Evolutionary conservation across 1,140 invertebrate genomes (phyloP).

Genomic region (Polypedilum vanderplanki): DNA sequence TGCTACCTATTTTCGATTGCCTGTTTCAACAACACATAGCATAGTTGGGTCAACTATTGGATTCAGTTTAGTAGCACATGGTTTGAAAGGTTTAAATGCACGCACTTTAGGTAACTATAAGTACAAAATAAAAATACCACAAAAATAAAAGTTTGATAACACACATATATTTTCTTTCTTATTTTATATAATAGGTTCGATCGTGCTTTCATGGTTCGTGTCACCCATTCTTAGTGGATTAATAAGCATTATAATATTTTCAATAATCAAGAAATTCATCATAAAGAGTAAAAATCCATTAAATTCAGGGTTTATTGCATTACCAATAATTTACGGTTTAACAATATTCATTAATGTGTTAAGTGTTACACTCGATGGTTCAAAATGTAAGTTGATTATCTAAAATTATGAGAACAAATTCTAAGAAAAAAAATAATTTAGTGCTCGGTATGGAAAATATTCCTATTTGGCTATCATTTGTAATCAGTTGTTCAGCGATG

Average conservation of each 20-base stretch:
- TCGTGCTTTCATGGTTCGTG: slow-evolving; percentile 92
- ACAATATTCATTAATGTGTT: slow-evolving; percentile 89
- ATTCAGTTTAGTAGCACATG: slow-evolving; percentile 89
- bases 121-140: too few relatives aligned
- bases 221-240: slow-evolving; percentile 89
- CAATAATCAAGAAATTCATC: slow-evolving; percentile 74
- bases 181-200: slow-evolving; percentile 32
- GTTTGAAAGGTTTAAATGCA: slow-evolving; percentile 81
- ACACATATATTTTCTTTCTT: too few relatives aligned
- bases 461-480: slow-evolving; percentile 73
- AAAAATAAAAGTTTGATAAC: too few relatives aligned
- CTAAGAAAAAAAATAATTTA: slow-evolving; percentile 42
- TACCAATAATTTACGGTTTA: slow-evolving; percentile 89
- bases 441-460: slow-evolving; percentile 85
- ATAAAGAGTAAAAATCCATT: slow-evolving; percentile 71
- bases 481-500: slow-evolving; percentile 60
- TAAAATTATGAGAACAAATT: background rate
- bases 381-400: slow-evolving; percentile 63
- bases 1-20: slow-evolving; percentile 89
- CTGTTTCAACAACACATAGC: slow-evolving; percentile 97
- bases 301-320: slow-evolving; percentile 68
- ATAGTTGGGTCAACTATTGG: slow-evolving; percentile 97
- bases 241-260: slow-evolving; percentile 76
- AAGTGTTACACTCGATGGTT: slow-evolving; percentile 88
- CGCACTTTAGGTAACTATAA: slow-evolving; percentile 54